Evolutionary conservation across 2,113 vertebrate species (phyloP).

Genomic region (Macrotis lagotis): DNA sequence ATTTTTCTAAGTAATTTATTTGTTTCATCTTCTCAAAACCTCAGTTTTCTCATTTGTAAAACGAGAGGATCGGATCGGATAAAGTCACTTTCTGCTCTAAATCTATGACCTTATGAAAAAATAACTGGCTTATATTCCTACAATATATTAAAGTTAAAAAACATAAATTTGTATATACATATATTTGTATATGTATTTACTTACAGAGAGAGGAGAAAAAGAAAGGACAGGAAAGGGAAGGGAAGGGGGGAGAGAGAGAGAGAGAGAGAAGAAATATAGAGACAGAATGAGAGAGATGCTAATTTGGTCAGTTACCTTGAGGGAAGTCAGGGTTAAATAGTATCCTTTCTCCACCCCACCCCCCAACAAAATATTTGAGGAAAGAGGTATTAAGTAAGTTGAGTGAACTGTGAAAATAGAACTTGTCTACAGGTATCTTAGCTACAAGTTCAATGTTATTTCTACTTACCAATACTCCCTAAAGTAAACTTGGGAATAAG

Average conservation of each 20-base stretch:
- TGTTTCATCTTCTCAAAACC: neutral
- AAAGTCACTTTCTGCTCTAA: neutral
- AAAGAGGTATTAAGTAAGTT: neutral
- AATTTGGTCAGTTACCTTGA: neutral
- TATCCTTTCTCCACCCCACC: neutral
- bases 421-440: neutral
- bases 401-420: neutral
- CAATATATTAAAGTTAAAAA: neutral
- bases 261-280: too few relatives aligned
- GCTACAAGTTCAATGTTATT: neutral
- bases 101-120: neutral
- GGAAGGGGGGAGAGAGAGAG: too few relatives aligned
- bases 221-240: too few relatives aligned
- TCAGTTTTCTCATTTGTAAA: neutral
- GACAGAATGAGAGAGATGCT: too few relatives aligned
- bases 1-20: slow-evolving; percentile 1
- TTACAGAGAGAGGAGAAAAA: too few relatives aligned
- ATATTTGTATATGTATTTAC: neutral
- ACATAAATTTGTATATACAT: neutral
- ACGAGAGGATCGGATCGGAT: neutral
- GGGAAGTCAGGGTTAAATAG: neutral
- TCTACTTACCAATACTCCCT: neutral
- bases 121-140: neutral
- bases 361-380: neutral
- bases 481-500: neutral